Conservation (phyloP, 2,888 invertebrate genomes). For the Pinctada fucata region DNA sequence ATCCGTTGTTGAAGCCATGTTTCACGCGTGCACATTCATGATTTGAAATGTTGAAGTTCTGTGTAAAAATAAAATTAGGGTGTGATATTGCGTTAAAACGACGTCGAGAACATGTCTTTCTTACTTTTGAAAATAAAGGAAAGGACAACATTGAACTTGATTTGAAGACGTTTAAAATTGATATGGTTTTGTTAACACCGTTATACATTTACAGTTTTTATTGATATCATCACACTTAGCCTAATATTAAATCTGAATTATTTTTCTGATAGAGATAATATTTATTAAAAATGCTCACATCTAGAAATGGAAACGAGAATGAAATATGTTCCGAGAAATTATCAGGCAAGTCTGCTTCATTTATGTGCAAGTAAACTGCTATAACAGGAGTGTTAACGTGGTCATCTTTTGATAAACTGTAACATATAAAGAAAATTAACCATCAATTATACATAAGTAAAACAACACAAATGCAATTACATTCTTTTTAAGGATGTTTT, state of each 20-base stretch:
- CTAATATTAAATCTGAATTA: too few relatives aligned
- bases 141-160: too few relatives aligned
- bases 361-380: constrained; percentile 63
- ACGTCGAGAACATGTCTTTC: too few relatives aligned
- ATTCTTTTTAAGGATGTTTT: too few relatives aligned
- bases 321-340: constrained; percentile 63
- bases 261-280: too few relatives aligned
- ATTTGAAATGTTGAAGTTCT: constrained; percentile 76
- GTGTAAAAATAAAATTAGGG: constrained; percentile 36
- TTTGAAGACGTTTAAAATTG: too few relatives aligned
- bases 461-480: neutral
- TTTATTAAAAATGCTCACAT: constrained; percentile 59
- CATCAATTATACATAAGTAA: neutral
- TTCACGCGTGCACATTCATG: constrained; percentile 72
- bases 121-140: too few relatives aligned
- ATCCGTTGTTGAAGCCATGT: constrained; percentile 54
- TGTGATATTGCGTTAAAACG: too few relatives aligned
- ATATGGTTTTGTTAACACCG: too few relatives aligned
- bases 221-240: too few relatives aligned
- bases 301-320: constrained; percentile 62
- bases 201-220: too few relatives aligned
- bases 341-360: constrained; percentile 46
- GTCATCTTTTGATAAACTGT: constrained; percentile 70
- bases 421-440: constrained; percentile 14
- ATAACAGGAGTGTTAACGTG: constrained; percentile 74